Base-by-base conservation (phyloP, 2,888 invertebrate species). In the Callosobruchus maculatus region DNA sequence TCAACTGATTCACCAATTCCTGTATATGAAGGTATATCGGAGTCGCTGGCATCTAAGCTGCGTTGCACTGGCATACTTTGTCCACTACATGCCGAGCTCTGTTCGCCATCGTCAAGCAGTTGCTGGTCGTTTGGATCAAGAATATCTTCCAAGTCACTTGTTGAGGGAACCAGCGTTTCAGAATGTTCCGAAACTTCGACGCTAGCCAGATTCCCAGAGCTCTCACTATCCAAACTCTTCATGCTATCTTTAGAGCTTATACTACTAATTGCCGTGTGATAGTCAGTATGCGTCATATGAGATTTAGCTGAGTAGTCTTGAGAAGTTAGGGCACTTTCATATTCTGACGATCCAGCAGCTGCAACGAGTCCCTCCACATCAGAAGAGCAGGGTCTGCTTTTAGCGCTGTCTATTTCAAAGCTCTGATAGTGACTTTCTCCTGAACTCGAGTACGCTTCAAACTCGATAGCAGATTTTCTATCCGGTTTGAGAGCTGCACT, bases 141-240 rank as follows among this genome's bases (percentile, higher is more conserved):
- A 77, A 94, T 89, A 81, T 94, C 93, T 83, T 93, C 93, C 71
- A 93, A 87, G 85, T 96, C 96, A 83, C 94, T 93, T 9, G 94
- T 93, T 0, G 98, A 97, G 20, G 97, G 96, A 13, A 98, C 94
- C 9, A 98, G 87, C 0, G 98, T 98, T 88, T 97, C 97, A 0
- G 97, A 97, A 26, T 94, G 90, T 86, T 98, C 97, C 49, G 97
- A 97, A 67, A 96, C 92, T 87, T 97, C 97, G 77, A 96, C 92
- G 83, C 96, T 96, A 0, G 94, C 96, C 74, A 97, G 89, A 85
- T 96, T 94, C 21, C 95, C 96, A 0, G 96, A 96, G 78, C 94
- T 95, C 86, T 96, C 94, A 0, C 96, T 97, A 83, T 96, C 95
- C 69, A 97, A 88, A 75, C 96, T 96, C 84, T 93, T 95, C 93